Conservation (phyloP, 2,797 vertebrate species). For the Heliangelus exortis region DNA sequence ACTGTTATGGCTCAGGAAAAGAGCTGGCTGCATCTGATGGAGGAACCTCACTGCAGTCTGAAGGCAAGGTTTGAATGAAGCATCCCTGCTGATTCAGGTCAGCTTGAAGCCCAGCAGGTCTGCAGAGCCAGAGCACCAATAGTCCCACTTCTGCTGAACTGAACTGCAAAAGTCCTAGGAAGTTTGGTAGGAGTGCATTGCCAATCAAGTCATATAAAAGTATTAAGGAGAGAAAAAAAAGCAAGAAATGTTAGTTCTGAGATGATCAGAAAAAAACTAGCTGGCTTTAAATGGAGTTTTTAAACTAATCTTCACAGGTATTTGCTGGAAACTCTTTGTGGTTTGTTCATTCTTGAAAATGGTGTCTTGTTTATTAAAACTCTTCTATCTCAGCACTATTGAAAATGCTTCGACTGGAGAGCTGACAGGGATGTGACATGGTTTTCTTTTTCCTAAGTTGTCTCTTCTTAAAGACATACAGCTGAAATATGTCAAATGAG, state of each 20-base stretch:
- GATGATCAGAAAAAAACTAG: conserved; percentile 53
- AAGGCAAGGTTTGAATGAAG: conserved; percentile 41
- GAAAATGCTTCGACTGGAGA: not conserved
- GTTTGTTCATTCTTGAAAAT: conserved; percentile 7
- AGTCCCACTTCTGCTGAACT: not conserved
- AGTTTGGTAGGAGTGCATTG: not conserved
- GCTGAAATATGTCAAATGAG: not conserved
- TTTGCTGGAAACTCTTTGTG: not conserved
- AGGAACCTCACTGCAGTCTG: not conserved
- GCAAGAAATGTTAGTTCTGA: conserved; percentile 48
- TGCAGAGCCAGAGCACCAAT: not conserved
- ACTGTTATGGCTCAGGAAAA: not conserved
- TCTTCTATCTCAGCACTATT: not conserved
- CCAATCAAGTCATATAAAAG: not conserved
- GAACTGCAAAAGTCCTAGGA: not conserved
- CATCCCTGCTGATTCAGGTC: not conserved
- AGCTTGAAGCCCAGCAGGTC: not conserved
- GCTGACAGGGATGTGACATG: not conserved
- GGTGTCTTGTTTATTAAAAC: not conserved
- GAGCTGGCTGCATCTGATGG: not conserved
- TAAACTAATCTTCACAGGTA: conserved; percentile 58
- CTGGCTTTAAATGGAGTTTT: conserved; percentile 36
- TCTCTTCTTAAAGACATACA: not conserved
- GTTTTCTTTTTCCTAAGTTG: not conserved
- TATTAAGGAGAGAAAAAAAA: not conserved